Evolutionary conservation across 2,888 invertebrate species (phyloP), one percentile per base, ranked within the genome.

Genomic region (Cataglyphis albicans): DNA sequence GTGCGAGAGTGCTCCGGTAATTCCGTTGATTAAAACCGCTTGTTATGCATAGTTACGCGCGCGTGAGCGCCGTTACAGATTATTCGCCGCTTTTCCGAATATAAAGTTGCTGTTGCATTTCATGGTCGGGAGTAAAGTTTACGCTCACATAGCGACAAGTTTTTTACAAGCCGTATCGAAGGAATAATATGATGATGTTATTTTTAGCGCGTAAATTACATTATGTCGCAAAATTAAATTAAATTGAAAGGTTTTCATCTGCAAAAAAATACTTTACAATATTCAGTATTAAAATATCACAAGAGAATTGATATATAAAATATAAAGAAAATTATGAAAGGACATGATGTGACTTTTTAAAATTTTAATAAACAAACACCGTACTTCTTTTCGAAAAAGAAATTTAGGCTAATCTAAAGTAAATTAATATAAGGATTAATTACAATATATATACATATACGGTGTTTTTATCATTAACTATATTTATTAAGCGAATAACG

Each of bases 11-110:
- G 64, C 63, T 57, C 70, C 72, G 76, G 86, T 88, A 86, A 89
- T 89, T 82, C 82, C 83, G 85, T 80, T 88, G 87, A 88, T 88
- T 88, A 88, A 88, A 85, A 87, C 83, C 84, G 57, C 88, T 88
- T 84, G 86, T 85, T 88, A 88, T 87, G 83, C 88, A 84, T 85
- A 81, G 84, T 88, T 86, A 88, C 80, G 82, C 83, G 86, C 76
- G 59, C 32, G 61, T 70, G 78, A 70, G 44, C 78, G 78, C 78
- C 70, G 59, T 61, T 80, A 70, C 70, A 80, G 78, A 83, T 84
- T 86, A 84, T 81, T 63, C 84, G 44, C 68, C 74, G 82, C 84
- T 75, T 63, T 82, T 85, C 84, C 78, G 80, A 84, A 87, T 86
- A 84, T 82, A 85, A 87, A 85, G 83, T 64, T 84, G 86, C 87